Evolutionary conservation across 2,113 vertebrate species (phyloP).

Genomic region (Oreochromis tanganicae): DNA sequence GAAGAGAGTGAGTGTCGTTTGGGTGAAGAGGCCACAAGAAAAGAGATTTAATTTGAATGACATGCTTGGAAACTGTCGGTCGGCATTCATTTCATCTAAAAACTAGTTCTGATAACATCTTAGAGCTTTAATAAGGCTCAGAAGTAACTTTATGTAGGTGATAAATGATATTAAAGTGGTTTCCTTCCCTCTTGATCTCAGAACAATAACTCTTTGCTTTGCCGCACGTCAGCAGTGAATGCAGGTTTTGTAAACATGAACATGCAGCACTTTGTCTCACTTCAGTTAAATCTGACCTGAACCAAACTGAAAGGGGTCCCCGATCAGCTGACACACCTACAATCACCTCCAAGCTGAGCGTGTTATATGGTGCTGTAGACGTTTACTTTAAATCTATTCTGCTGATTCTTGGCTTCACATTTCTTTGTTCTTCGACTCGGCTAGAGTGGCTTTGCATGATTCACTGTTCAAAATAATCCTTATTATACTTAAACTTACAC

Average conservation of each 20-base stretch:
- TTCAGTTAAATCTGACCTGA: background rate
- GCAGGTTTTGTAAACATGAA: background rate
- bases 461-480: background rate
- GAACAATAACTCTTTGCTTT: background rate
- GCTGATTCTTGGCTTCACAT: background rate
- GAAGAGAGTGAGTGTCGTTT: conserved; percentile 78
- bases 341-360: background rate
- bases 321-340: background rate
- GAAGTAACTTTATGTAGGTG: background rate
- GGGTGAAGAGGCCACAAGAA: too few species aligned
- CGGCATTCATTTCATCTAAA: background rate
- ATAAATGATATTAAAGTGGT: background rate
- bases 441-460: background rate
- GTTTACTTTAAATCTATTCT: background rate
- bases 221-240: background rate
- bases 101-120: fast-evolving
- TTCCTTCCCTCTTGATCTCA: background rate
- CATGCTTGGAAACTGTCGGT: background rate
- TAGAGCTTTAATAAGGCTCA: background rate
- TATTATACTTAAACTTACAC: background rate
- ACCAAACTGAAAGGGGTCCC: background rate
- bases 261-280: background rate
- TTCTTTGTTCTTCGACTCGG: background rate
- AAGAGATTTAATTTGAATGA: background rate
- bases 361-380: background rate